Evolutionary conservation across 2,888 invertebrate genomes (phyloP).

Genomic region (Ceramica pisi): DNA sequence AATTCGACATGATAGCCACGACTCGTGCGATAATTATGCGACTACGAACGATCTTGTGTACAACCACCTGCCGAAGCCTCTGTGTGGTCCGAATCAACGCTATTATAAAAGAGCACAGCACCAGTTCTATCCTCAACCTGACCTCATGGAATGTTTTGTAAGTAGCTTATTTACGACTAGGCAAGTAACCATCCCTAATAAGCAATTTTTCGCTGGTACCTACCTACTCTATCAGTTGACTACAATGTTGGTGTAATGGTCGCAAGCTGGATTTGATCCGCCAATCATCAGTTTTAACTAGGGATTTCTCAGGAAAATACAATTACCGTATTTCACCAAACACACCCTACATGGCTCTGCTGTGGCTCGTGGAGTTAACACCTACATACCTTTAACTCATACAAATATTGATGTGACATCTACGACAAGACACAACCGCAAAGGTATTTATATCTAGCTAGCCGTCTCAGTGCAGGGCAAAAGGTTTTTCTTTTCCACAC

Average conservation of each 20-base stretch:
- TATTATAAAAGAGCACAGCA: slow-evolving; percentile 84
- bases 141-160: slow-evolving; percentile 85
- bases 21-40: slow-evolving; percentile 86
- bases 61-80: slow-evolving; percentile 88
- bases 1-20: slow-evolving; percentile 84
- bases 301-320: background rate
- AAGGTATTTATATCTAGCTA: too few relatives aligned
- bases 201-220: too few relatives aligned
- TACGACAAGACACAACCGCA: too few relatives aligned
- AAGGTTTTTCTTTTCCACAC: background rate
- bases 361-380: too few relatives aligned
- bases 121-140: slow-evolving; percentile 84
- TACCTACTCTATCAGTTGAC: background rate
- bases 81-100: slow-evolving; percentile 83
- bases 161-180: slow-evolving; percentile 56
- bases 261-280: background rate
- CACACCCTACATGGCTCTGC: too few relatives aligned
- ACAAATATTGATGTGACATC: too few relatives aligned
- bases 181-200: background rate
- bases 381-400: too few relatives aligned
- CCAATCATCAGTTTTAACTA: background rate
- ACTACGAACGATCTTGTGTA: slow-evolving; percentile 89
- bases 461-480: background rate
- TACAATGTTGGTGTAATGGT: background rate
- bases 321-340: background rate